phyloP scores from a whole-genome alignment of 2,888 invertebrate species.

The Leptura quadrifasciata region DNA sequence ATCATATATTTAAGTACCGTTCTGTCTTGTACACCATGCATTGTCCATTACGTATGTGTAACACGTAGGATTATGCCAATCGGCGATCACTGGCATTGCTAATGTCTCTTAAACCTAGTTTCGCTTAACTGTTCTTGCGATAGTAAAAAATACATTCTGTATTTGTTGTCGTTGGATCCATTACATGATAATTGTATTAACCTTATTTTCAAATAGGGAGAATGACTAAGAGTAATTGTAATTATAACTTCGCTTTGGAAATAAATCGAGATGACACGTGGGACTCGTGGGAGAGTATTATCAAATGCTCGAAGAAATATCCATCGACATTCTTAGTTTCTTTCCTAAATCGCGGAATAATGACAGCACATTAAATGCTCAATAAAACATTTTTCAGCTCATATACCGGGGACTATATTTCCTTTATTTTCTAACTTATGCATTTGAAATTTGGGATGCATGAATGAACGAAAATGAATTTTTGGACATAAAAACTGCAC shows the following conservation, averaged over 20 bases:
- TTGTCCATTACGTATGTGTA: constrained; percentile 49
- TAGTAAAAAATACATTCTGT: constrained; percentile 42
- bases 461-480: too few relatives aligned
- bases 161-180: constrained; percentile 34
- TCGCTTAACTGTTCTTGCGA: constrained; percentile 50
- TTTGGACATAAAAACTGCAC: too few relatives aligned
- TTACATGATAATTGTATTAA: constrained; percentile 49
- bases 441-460: too few relatives aligned
- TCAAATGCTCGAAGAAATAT: too few relatives aligned
- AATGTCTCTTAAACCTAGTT: constrained; percentile 56
- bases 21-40: constrained; percentile 35
- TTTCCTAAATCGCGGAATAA: too few relatives aligned
- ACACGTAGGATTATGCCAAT: constrained; percentile 52
- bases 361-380: too few relatives aligned
- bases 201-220: constrained; percentile 41
- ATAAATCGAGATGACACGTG: background rate
- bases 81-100: constrained; percentile 45
- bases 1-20: constrained; percentile 48
- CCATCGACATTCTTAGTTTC: too few relatives aligned
- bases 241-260: constrained; percentile 20
- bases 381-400: too few relatives aligned
- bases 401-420: too few relatives aligned
- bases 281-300: too few relatives aligned
- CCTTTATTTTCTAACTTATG: too few relatives aligned
- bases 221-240: constrained; percentile 26